Evolutionary conservation across 2,888 invertebrate species (phyloP), one percentile per base, ranked within the genome.

Genomic region (Carcina quercana): DNA sequence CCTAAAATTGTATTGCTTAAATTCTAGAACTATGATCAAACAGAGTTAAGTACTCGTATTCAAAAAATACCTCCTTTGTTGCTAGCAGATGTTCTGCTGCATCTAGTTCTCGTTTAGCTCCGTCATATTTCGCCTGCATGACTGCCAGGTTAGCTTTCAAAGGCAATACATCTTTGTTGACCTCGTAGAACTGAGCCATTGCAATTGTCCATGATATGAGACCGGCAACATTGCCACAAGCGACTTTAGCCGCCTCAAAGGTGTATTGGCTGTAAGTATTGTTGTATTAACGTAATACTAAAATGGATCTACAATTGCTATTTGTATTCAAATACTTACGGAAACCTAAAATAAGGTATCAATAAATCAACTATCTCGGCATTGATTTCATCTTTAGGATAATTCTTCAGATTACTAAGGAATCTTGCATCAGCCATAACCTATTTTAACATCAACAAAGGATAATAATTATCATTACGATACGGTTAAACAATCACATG

Each of bases 141-240:
- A 93, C 73, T 0, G 92, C 93, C 47, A 96, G 82, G 61, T 93
- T 93, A 0, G 92, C 90, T 73, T 95, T 95, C 25, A 95, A 68
- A 0, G 95, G 95, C 37, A 95, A 66, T 2, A 96, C 95, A 56
- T 95, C 95, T 57, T 92, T 93, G 66, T 96, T 96, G 15, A 96
- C 93, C 10, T 86, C 86, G 60, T 90, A 96, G 69, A 95, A 96
- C 49, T 89, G 87, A 5, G 91, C 88, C 93, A 94, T 94, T 0
- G 94, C 91, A 28, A 91, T 89, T 2, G 96, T 95, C 96, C 96
- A 96, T 1, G 92, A 91, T 36, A 94, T 88, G 22, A 96, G 75
- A 32, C 96, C 96, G 32, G 96, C 95, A 0, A 96, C 95, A 59
- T 96, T 95, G 36, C 95, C 95, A 60, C 95, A 95, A 56, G 95